Conservation (phyloP, 2,797 vertebrate species). For the Lerista edwardsae region DNA sequence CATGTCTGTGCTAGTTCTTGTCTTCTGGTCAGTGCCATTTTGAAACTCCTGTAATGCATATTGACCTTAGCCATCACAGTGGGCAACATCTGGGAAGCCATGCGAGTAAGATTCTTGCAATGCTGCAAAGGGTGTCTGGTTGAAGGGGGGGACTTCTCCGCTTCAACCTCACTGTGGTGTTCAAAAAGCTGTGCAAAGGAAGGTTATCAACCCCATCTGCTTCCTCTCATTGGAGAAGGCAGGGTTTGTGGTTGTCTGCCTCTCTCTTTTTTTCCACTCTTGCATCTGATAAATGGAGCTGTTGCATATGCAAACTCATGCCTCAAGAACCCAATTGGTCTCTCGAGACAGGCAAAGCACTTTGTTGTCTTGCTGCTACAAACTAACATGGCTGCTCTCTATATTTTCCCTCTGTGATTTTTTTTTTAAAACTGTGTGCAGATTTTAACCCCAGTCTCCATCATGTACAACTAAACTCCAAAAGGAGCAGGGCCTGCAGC, state of each 20-base stretch:
- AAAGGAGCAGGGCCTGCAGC: background rate
- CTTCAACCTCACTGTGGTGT: background rate
- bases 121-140: background rate
- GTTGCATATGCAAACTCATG: constrained; percentile 6
- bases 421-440: constrained; percentile 9
- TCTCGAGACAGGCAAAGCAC: constrained; percentile 10
- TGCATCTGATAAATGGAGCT: constrained; percentile 17
- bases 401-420: background rate
- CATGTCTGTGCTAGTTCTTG: constrained; percentile 17
- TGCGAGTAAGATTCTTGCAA: background rate
- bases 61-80: background rate
- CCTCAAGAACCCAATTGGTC: constrained; percentile 3
- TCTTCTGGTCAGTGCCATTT: constrained; percentile 16
- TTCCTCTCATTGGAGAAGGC: background rate
- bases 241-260: background rate
- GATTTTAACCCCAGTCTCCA: background rate
- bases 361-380: constrained; percentile 30
- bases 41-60: constrained; percentile 3
- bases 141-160: background rate
- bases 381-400: constrained; percentile 26
- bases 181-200: constrained; percentile 16
- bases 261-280: background rate
- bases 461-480: background rate
- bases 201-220: constrained; percentile 6
- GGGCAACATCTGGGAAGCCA: background rate